phyloP scores from a whole-genome alignment of 1,140 invertebrate species.

The Penaeus japonicus region DNA sequence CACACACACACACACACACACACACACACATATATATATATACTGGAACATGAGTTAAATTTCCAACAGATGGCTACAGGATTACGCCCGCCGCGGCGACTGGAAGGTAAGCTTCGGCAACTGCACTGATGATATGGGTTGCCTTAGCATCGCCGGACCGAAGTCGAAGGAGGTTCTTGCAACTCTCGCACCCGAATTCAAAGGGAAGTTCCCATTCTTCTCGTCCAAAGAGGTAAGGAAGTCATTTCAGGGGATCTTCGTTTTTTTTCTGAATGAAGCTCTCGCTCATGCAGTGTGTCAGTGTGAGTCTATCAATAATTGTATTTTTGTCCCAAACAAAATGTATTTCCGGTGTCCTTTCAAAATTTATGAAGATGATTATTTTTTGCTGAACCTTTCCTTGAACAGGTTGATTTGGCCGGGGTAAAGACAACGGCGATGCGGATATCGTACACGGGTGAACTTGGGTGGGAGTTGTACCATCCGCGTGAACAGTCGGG shows the following conservation, averaged over 20 bases:
- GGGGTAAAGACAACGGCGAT: constrained; percentile 61
- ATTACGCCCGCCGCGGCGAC: constrained; percentile 56
- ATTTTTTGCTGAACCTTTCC: not conserved
- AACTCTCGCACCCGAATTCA: constrained; percentile 59
- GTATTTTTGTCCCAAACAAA: too few species aligned
- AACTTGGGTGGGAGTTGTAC: constrained; percentile 66
- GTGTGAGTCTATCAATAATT: not conserved
- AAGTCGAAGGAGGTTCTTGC: constrained; percentile 61
- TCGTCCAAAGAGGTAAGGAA: constrained; percentile 55
- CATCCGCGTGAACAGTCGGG: constrained; percentile 55
- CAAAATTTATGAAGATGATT: not conserved
- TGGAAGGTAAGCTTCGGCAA: constrained; percentile 62
- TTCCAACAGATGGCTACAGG: constrained; percentile 62
- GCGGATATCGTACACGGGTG: constrained; percentile 65
- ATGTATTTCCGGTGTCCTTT: too few species aligned
- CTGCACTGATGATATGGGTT: constrained; percentile 62
- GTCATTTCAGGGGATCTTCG: too few species aligned
- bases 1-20: too few species aligned
- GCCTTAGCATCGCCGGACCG: constrained; percentile 63
- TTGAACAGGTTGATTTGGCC: constrained; percentile 59
- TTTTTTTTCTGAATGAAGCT: not conserved
- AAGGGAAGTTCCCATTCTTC: constrained; percentile 59
- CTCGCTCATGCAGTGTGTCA: not conserved
- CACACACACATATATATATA: too few species aligned
- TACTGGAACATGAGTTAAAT: too few species aligned